These are phyloP conservation scores for Drosophila tristis DNA, from an alignment of 1,140 invertebrate genomes.

Conservation along the genomic window DNA sequence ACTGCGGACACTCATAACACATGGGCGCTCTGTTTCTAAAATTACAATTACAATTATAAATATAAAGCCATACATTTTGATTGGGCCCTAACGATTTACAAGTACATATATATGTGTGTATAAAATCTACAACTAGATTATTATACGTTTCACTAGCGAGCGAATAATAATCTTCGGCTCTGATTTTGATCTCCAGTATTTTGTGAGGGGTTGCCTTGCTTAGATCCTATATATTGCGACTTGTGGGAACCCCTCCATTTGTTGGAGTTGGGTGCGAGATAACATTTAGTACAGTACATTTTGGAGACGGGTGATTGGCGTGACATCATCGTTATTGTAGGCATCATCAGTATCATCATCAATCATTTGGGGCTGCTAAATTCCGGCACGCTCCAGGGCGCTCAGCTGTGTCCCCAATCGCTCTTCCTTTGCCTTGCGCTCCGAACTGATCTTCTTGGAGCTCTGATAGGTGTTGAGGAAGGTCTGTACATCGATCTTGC, in stretches of 20 bases:
- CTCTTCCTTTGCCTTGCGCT: constrained; percentile 90
- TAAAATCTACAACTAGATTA: constrained; percentile 23
- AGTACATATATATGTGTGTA: not conserved
- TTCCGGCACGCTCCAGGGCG: constrained; percentile 87
- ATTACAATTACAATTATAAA: constrained; percentile 21
- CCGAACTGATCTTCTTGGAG: constrained; percentile 89
- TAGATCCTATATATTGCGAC: constrained; percentile 42
- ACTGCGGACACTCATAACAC: constrained; percentile 1
- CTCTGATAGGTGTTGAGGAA: constrained; percentile 90
- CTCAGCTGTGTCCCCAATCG: constrained; percentile 90
- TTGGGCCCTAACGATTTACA: constrained; percentile 27
- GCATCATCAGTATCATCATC: too few species aligned
- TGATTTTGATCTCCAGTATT: not conserved
- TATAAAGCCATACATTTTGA: constrained; percentile 1
- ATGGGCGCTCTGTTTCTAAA: constrained; percentile 1
- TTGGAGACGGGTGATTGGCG: too few species aligned
- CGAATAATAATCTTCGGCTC: not conserved
- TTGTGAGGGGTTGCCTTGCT: constrained; percentile 4
- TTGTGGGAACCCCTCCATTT: constrained; percentile 12
- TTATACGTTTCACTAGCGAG: constrained; percentile 1
- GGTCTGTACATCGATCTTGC: constrained; percentile 90
- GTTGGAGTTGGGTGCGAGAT: constrained; percentile 8
- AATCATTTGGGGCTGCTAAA: constrained; percentile 33
- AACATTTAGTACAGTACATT: constrained; percentile 8
- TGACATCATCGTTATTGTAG: too few species aligned